A percentile compares a stretch with the other conserved stretches of the same genome.
Conservation (phyloP, 2,888 invertebrate species). For the Ochropleura leucogaster region DNA sequence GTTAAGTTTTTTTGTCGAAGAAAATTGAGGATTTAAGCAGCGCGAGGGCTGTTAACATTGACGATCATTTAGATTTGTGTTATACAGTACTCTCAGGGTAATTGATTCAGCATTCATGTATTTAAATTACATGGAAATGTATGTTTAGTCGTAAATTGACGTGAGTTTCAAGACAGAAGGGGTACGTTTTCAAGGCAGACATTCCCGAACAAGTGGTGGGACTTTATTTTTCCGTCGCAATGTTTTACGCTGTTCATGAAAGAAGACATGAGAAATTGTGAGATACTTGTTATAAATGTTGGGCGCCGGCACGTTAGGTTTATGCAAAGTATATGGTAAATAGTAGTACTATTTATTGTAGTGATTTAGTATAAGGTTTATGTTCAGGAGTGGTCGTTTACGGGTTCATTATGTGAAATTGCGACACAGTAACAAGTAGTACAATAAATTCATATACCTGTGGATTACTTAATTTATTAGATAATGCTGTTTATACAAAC, state of each 20-base stretch:
- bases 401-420: slow-evolving; percentile 3
- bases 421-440: neutral
- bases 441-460: neutral
- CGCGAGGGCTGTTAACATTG: slow-evolving; percentile 29
- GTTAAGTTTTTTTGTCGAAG: slow-evolving; percentile 53
- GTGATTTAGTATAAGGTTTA: slow-evolving; percentile 33
- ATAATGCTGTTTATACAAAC: neutral
- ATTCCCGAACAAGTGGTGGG: slow-evolving; percentile 13
- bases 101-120: slow-evolving; percentile 47
- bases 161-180: slow-evolving; percentile 33
- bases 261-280: slow-evolving; percentile 45
- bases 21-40: slow-evolving; percentile 38
- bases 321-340: slow-evolving; percentile 48
- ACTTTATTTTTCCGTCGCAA: slow-evolving; percentile 14
- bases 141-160: slow-evolving; percentile 38
- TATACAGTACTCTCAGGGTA: slow-evolving; percentile 26
- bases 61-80: slow-evolving; percentile 29
- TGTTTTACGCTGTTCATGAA: slow-evolving; percentile 31
- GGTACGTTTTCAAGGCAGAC: slow-evolving; percentile 12
- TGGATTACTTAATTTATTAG: neutral
- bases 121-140: slow-evolving; percentile 49
- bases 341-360: slow-evolving; percentile 34
- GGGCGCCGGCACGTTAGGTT: slow-evolving; percentile 25
- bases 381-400: slow-evolving; percentile 26
- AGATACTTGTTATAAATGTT: slow-evolving; percentile 50